Percentiles rank a stretch among this genome's conserved stretches.
These are phyloP conservation scores for Sialia sialis DNA, from an alignment of 2,113 vertebrate genomes.

Conservation along the genomic window DNA sequence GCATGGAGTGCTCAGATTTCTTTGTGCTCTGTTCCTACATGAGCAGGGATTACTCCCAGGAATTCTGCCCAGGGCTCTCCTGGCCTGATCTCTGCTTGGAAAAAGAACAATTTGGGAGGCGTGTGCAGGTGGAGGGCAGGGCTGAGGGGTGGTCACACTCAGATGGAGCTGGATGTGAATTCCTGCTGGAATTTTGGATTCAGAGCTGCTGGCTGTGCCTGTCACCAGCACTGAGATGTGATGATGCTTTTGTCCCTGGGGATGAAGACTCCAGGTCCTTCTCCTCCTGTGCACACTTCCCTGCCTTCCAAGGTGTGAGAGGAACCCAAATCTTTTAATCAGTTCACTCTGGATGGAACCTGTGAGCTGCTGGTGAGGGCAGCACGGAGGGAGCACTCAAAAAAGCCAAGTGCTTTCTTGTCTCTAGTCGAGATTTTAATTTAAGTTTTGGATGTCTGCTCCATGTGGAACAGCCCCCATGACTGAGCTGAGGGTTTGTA, in stretches of 20 bases:
- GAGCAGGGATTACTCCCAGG: neutral
- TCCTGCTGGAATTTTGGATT: neutral
- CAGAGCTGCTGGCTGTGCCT: rapidly evolving
- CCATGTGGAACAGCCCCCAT: neutral
- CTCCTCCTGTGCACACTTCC: neutral
- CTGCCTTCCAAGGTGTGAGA: neutral
- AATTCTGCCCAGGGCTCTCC: neutral
- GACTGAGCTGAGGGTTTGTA: too few species aligned
- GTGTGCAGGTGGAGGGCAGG: too few species aligned
- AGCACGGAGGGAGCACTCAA: neutral
- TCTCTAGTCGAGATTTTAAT: neutral
- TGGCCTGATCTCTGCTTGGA: neutral
- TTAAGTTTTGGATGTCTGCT: neutral
- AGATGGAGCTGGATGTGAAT: neutral
- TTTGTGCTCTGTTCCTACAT: rapidly evolving
- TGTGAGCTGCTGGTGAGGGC: neutral
- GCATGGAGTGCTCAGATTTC: neutral
- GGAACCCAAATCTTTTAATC: neutral
- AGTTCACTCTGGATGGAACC: neutral
- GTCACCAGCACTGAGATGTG: neutral
- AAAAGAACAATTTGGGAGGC: rapidly evolving
- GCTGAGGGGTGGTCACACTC: too few species aligned
- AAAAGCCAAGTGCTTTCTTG: neutral
- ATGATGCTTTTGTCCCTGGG: rapidly evolving
- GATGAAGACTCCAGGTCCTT: neutral